phyloP scores from a whole-genome alignment of 1,140 invertebrate genomes.

The Diachasma alloeum region DNA sequence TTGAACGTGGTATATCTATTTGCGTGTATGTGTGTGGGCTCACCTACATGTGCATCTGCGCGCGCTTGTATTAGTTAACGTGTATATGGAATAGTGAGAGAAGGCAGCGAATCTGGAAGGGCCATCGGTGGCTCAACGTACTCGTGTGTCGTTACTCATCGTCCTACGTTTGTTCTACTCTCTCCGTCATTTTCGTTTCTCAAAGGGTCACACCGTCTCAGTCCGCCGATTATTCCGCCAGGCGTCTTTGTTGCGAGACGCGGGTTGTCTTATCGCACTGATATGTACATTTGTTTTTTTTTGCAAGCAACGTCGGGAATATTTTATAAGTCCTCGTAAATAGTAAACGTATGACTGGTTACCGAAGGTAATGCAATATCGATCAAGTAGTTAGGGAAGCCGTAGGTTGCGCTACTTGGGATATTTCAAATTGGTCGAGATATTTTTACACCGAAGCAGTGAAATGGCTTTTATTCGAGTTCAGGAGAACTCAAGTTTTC shows the following conservation, averaged over 20 bases:
- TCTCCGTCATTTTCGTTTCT: constrained; percentile 7
- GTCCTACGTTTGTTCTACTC: constrained; percentile 14
- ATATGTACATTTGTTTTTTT: background rate
- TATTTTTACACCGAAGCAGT: too few species aligned
- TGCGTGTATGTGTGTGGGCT: background rate
- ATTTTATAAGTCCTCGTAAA: background rate
- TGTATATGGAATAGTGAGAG: constrained; percentile 17
- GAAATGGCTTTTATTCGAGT: too few species aligned
- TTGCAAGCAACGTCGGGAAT: background rate
- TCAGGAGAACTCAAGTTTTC: too few species aligned
- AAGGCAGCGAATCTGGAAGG: constrained; percentile 23
- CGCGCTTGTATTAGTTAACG: constrained; percentile 15
- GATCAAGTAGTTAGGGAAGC: constrained; percentile 53
- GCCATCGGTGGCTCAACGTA: constrained; percentile 19
- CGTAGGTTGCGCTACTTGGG: constrained; percentile 32
- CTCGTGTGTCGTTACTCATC: constrained; percentile 15
- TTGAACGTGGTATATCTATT: constrained; percentile 22
- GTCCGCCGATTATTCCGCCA: background rate
- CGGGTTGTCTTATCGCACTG: background rate
- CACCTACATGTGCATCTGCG: background rate
- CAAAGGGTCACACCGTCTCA: background rate
- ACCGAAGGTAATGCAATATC: constrained; percentile 41
- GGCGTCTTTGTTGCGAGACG: background rate
- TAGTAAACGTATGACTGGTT: background rate
- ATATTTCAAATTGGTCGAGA: too few species aligned